Base-by-base conservation (phyloP, 2,797 vertebrate genomes). In the Antrozous pallidus region DNA sequence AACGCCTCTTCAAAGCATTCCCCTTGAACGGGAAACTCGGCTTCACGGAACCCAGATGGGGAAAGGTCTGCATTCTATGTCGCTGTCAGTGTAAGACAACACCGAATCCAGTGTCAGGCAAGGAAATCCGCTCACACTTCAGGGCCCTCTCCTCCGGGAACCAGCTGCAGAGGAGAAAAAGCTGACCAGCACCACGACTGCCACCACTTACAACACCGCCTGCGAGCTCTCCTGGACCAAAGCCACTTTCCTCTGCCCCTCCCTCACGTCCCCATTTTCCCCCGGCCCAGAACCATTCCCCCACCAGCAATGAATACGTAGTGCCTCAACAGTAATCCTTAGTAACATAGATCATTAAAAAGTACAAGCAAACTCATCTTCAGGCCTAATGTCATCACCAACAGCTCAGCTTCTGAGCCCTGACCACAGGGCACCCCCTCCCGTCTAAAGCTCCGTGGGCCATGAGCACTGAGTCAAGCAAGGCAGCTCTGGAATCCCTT, bases 81-180 rank as follows among this genome's bases (percentile, higher is more conserved):
- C 95, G 95, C 49, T 78, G 96, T 67, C 78, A 71, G 96, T 90
- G 93, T 93, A 89, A 95, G 89, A 91, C 28, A 81, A 89, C 93
- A 97, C 71, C 11, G 79, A 93, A 85, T 96, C 97, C 95, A 96
- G 94, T 0, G n/a, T 67, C 87, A 24, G 63, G 78, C 74, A 96
- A 93, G 70, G 33, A 24, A 77, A 91, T 95, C 92, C 89, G 87
- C 81, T 99, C 97, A 99, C 31, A 99, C 99, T 98, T 99, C 99
- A 74, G 99, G 99, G 92, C 99, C 99, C 98, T 99, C 99, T 97
- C 99, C 99, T 97, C 99, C 99, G 73, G 99, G 99, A 97, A 99
- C 99, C 95, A 99, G 98, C 99, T 99, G 97, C 26, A 97, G 85
- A 94, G 92, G 63, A 77, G 36, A 38, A 81, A 96, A 65, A 85